phyloP scores from a whole-genome alignment of 2,113 vertebrate genomes.

The Xenopus laevis region DNA sequence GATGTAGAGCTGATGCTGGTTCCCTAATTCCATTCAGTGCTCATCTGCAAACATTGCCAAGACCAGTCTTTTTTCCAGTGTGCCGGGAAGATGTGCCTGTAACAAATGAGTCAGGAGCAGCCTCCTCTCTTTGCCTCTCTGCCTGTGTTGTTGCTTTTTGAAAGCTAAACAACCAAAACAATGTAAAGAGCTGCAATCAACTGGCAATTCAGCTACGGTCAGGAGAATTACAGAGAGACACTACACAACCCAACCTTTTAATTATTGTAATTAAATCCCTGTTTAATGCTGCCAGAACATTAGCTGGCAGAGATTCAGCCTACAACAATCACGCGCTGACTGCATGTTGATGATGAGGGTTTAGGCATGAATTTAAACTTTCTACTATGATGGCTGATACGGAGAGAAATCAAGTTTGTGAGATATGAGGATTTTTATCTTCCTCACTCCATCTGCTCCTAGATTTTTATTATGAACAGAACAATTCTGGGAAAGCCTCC shows the following conservation, averaged over 20 bases:
- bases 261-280: constrained; percentile 44
- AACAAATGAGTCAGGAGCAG: background rate
- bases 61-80: background rate
- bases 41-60: background rate
- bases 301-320: constrained; percentile 27
- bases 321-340: background rate
- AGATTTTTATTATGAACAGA: background rate
- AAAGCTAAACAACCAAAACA: background rate
- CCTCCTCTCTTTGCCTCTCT: constrained; percentile 15
- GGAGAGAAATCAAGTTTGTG: background rate
- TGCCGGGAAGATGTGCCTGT: background rate
- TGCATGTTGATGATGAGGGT: background rate
- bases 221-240: constrained; percentile 40
- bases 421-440: background rate
- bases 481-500: no score
- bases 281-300: constrained; percentile 35
- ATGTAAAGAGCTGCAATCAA: background rate
- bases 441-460: background rate
- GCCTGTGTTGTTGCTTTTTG: constrained; percentile 35
- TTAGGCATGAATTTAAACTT: background rate
- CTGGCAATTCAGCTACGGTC: constrained; percentile 1
- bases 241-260: constrained; percentile 44
- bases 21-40: background rate
- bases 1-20: background rate
- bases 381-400: background rate